Conservation (phyloP, 2,113 vertebrate species). For the Callionymus lyra region DNA sequence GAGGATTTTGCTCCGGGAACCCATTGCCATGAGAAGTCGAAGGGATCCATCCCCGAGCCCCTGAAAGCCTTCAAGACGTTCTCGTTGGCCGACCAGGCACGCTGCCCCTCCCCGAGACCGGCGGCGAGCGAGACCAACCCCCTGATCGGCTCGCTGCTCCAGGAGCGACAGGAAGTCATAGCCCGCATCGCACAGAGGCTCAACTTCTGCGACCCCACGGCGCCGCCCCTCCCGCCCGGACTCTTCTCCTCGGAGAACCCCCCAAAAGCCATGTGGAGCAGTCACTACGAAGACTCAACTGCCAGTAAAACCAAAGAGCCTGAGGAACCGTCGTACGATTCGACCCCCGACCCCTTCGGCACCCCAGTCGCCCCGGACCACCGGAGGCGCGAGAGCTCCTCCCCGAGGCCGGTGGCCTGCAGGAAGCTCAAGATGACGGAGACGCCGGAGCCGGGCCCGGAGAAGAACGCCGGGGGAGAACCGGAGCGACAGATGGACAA, state of each 20-base stretch:
- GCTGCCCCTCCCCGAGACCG: slow-evolving; percentile 65
- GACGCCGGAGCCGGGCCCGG: slow-evolving; percentile 32
- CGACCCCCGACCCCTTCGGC: slow-evolving; percentile 58
- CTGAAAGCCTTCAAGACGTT: slow-evolving; percentile 80
- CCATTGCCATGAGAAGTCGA: slow-evolving; percentile 57
- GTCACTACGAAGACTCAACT: slow-evolving; percentile 63
- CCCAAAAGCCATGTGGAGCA: slow-evolving; percentile 70
- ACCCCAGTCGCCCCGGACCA: slow-evolving; percentile 61
- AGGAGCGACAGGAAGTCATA: slow-evolving; percentile 93
- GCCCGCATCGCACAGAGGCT: slow-evolving; percentile 94
- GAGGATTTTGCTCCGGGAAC: slow-evolving; percentile 59
- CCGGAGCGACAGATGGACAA: slow-evolving; percentile 21
- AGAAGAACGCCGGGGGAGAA: slow-evolving; percentile 13
- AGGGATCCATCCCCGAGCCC: slow-evolving; percentile 61
- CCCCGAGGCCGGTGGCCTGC: slow-evolving; percentile 74
- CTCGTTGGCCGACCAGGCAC: slow-evolving; percentile 68
- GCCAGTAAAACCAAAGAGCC: slow-evolving; percentile 79
- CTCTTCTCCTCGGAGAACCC: slow-evolving; percentile 64
- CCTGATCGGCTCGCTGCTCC: slow-evolving; percentile 88
- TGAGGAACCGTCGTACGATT: slow-evolving; percentile 51
- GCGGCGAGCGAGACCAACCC: slow-evolving; percentile 76
- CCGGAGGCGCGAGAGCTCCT: slow-evolving; percentile 56
- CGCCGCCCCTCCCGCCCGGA: slow-evolving; percentile 71
- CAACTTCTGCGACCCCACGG: slow-evolving; percentile 87
- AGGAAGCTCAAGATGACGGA: slow-evolving; percentile 74